Evolutionary conservation across 2,888 invertebrate species (phyloP).

Genomic region (Podabrus alpinus): DNA sequence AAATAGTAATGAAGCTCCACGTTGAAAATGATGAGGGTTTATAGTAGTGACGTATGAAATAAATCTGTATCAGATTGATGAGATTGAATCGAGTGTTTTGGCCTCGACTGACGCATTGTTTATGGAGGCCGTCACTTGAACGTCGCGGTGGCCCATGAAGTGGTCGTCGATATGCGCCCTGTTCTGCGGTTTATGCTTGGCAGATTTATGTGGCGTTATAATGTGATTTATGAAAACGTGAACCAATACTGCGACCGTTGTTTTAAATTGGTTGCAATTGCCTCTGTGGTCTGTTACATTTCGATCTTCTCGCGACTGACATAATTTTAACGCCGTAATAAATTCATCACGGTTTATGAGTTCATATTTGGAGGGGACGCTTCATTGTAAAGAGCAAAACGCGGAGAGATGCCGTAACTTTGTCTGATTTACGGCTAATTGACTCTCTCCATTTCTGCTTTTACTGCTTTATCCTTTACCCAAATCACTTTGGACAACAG

Average conservation of each 20-base stretch:
- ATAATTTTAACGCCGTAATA: slow-evolving; percentile 40
- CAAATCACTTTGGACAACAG: slow-evolving; percentile 34
- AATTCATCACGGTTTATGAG: slow-evolving; percentile 40
- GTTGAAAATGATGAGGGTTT: slow-evolving; percentile 35
- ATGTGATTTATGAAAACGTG: slow-evolving; percentile 50
- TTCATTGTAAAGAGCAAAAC: slow-evolving; percentile 33
- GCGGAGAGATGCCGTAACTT: slow-evolving; percentile 35
- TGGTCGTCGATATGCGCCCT: slow-evolving; percentile 47
- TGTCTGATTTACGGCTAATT: slow-evolving; percentile 42
- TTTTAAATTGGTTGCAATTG: slow-evolving; percentile 36
- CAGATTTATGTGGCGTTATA: slow-evolving; percentile 53
- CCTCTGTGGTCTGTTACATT: slow-evolving; percentile 34
- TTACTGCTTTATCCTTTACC: slow-evolving; percentile 13
- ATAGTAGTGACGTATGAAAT: slow-evolving; percentile 32
- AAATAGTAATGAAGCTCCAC: slow-evolving; percentile 44
- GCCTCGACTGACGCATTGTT: slow-evolving; percentile 48
- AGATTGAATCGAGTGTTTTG: slow-evolving; percentile 48
- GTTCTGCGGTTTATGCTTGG: slow-evolving; percentile 49
- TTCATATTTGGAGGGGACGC: slow-evolving; percentile 35
- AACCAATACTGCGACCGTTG: slow-evolving; percentile 40
- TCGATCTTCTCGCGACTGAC: slow-evolving; percentile 33
- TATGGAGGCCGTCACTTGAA: slow-evolving; percentile 47
- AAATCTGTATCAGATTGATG: slow-evolving; percentile 46
- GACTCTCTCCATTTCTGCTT: slow-evolving; percentile 35
- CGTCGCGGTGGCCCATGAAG: slow-evolving; percentile 46